Evolutionary conservation across 2,797 vertebrate species (phyloP), one percentile per base, ranked within the genome.

Genomic region (Anguilla pacifica): DNA sequence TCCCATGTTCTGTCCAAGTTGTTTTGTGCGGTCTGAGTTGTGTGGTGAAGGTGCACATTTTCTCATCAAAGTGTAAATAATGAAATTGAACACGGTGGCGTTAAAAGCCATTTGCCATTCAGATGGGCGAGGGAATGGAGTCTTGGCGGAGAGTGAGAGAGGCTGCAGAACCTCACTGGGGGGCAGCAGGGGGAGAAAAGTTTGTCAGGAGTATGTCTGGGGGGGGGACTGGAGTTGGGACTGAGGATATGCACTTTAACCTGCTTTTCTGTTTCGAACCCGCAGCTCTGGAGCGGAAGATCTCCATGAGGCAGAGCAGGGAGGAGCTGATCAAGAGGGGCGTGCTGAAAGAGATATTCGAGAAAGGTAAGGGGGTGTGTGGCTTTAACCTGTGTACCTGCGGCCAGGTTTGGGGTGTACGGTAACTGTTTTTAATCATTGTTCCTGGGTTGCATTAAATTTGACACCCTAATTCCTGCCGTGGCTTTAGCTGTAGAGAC

Each of bases 281-380:
- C 25, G 13, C 61, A 99, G 98, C 97, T 91, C 95, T 99, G 96
- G 98, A 99, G 94, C 97, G 98, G 94, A 99, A 99, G 96, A 99
- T 99, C 95, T 99, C 98, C 0, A 96, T 98, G 96, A 96, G 98
- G 88, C 98, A 99, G 94, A 99, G 97, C 96, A 96, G 98, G 95
- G 98, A 99, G 83, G 98, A 99, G 91, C 96, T 99, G 92, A 99
- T 99, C 95, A 99, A 99, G 93, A 95, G 98, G 93, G 98, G 98
- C 64, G 98, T 99, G 89, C 94, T 99, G 92, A 99, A 99, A 94
- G 98, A 99, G 95, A 99, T 99, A 92, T 99, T 98, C 93, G 98
- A 99, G 93, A 99, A 98, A 99, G 98, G 98, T 99, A 94, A 97
- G 89, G 6, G 31, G 19, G 19, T 19, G 17, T 19, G 59, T 22